Percentiles rank a stretch among this genome's conserved stretches.
phyloP scores from a whole-genome alignment of 1,140 invertebrate genomes.

The Micrasema longulum region DNA sequence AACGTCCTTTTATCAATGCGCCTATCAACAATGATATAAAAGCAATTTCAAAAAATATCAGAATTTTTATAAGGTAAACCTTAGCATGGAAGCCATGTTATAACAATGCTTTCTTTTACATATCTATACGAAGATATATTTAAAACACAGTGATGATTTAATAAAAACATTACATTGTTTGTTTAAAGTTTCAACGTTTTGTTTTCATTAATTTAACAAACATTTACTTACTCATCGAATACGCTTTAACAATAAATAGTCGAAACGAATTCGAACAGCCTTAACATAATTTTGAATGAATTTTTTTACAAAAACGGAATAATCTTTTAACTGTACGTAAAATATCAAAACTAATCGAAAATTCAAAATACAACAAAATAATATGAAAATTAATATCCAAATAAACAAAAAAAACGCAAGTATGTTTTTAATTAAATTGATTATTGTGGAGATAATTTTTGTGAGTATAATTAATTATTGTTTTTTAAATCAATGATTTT shows the following conservation, averaged over 20 bases:
- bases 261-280: no score
- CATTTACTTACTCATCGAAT: constrained; percentile 30
- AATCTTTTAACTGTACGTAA: no score
- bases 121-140: constrained; percentile 32
- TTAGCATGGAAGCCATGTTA: constrained; percentile 29
- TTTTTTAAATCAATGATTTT: no score
- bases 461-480: no score
- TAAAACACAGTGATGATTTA: constrained; percentile 8
- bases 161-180: constrained; percentile 22
- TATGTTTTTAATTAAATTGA: no score
- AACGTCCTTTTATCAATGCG: neutral
- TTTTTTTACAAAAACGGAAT: no score
- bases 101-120: constrained; percentile 26
- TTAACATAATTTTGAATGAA: constrained; percentile 31
- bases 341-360: no score
- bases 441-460: no score
- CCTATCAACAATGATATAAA: neutral
- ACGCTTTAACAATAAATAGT: constrained; percentile 35
- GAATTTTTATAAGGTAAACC: neutral
- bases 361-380: no score
- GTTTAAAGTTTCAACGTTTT: constrained; percentile 22
- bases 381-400: no score
- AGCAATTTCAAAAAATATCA: constrained; percentile 31
- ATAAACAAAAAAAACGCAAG: no score
- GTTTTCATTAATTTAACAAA: constrained; percentile 29